A percentile compares a stretch with the other conserved stretches of the same genome.
phyloP scores from a whole-genome alignment of 2,797 vertebrate genomes.

The Rhinella marina region DNA sequence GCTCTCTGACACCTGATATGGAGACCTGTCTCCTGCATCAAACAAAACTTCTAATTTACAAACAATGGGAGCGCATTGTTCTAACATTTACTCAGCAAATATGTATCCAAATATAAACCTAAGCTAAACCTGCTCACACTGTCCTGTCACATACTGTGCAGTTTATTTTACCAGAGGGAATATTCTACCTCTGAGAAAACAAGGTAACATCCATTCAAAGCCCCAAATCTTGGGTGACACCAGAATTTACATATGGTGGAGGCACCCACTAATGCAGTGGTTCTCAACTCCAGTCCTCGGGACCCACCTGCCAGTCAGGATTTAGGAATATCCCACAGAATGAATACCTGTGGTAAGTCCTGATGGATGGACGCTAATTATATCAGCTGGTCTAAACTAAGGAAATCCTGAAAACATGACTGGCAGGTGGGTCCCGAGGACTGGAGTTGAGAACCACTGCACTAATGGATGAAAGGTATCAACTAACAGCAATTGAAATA shows the following conservation, averaged over 20 bases:
- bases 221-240: background rate
- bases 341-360: no score
- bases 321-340: no score
- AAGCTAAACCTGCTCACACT: background rate
- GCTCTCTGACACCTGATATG: background rate
- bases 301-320: no score
- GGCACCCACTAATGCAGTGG: constrained; percentile 7
- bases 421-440: no score
- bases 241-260: background rate
- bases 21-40: background rate
- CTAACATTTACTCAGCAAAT: constrained; percentile 16
- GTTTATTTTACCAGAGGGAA: background rate
- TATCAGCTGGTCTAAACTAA: no score
- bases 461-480: background rate
- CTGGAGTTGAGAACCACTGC: no score
- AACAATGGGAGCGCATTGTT: background rate
- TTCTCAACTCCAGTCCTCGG: no score
- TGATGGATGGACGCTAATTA: no score
- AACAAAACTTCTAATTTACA: background rate
- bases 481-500: background rate
- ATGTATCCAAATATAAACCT: background rate
- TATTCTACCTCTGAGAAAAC: background rate
- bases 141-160: background rate
- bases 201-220: background rate
- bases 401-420: no score